phyloP scores from a whole-genome alignment of 2,797 vertebrate genomes.

The Pachyuromys duprasi region DNA sequence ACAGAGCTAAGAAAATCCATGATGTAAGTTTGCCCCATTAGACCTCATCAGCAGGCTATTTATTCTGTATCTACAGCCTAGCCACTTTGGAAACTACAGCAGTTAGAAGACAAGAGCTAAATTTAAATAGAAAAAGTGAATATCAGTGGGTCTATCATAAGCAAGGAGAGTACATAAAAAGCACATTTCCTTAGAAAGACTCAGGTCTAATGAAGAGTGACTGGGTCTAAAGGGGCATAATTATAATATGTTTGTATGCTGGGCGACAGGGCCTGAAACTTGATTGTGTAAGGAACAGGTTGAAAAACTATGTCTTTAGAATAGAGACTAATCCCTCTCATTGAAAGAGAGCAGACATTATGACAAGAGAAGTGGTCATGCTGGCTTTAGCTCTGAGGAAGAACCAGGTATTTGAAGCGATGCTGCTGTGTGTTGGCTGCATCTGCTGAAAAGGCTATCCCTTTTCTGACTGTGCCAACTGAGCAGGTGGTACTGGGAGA shows the following conservation, averaged over 20 bases:
- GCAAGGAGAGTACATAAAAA: background rate
- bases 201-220: background rate
- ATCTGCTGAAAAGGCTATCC: background rate
- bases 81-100: constrained; percentile 39
- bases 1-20: constrained; percentile 79
- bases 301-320: background rate
- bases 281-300: background rate
- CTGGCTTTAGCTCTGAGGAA: background rate
- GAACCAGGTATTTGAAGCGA: background rate
- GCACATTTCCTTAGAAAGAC: constrained; percentile 24
- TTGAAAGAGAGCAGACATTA: background rate
- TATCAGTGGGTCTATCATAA: constrained; percentile 1
- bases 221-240: background rate
- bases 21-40: constrained; percentile 72
- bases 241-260: background rate
- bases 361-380: background rate
- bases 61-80: constrained; percentile 59
- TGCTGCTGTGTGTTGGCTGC: constrained; percentile 7
- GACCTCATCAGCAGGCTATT: constrained; percentile 65
- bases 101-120: constrained; percentile 43
- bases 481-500: background rate
- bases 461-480: background rate
- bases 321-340: constrained; percentile 34
- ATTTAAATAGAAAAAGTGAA: background rate
- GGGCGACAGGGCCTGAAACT: background rate